phyloP scores from a whole-genome alignment of 92 coral and sea anemone genomes.

The Nematostella vectensis region DNA sequence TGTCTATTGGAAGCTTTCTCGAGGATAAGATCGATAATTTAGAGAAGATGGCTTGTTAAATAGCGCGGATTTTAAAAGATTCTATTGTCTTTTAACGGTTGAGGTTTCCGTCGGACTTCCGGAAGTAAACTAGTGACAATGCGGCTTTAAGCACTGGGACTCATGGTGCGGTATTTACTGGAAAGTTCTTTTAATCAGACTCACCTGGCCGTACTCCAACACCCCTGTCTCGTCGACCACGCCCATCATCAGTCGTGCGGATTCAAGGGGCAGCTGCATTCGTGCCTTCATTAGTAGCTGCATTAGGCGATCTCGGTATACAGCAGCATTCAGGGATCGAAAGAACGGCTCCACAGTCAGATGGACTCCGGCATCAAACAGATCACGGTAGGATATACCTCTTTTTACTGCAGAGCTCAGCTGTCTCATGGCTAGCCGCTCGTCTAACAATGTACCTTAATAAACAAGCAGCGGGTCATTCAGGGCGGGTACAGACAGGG shows the following conservation, averaged over 20 bases:
- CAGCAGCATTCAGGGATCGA: conserved; percentile 68
- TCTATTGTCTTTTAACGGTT: too few species aligned
- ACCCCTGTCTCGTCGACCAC: conserved; percentile 95
- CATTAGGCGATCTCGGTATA: conserved; percentile 80
- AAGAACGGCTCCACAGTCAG: conserved; percentile 94
- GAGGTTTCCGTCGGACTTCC: too few species aligned
- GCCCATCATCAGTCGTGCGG: conserved; percentile 95
- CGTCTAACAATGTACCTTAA: conserved; percentile 89
- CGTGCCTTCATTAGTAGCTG: conserved; percentile 70
- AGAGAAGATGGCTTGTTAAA: too few species aligned
- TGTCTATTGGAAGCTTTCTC: too few species aligned
- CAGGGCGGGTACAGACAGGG: not conserved
- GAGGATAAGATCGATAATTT: too few species aligned
- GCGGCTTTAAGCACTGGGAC: too few species aligned
- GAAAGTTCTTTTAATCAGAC: too few species aligned
- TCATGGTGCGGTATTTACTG: too few species aligned
- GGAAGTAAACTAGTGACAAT: too few species aligned
- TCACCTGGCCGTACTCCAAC: conserved; percentile 74
- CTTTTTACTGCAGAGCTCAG: conserved; percentile 64
- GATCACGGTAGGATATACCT: conserved; percentile 61
- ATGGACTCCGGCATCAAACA: conserved; percentile 66
- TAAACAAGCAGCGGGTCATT: too few species aligned
- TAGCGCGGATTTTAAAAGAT: too few species aligned
- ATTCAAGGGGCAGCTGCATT: conserved; percentile 69
- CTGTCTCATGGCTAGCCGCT: conserved; percentile 68